Evolutionary conservation across 2,113 vertebrate genomes (phyloP).

Genomic region (Hippotragus niger): DNA sequence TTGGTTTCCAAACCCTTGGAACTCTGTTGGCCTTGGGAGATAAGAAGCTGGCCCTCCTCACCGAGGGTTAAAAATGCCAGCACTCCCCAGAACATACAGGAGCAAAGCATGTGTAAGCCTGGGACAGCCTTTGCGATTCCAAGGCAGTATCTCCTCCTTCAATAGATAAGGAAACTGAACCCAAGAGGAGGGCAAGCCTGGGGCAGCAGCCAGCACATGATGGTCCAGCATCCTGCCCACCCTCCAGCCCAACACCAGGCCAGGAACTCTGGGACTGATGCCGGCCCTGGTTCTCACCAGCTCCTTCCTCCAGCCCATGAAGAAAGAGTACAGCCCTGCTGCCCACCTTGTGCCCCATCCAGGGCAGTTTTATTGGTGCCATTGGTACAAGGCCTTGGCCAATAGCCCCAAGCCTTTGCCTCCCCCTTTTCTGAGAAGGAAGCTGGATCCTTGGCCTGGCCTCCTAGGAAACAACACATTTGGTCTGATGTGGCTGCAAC

Average conservation of each 20-base stretch:
- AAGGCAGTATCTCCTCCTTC: not conserved
- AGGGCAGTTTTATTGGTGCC: constrained; percentile 66
- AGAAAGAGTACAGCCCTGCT: constrained; percentile 17
- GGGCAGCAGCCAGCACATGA: not conserved
- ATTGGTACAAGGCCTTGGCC: constrained; percentile 41
- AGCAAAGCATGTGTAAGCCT: not conserved
- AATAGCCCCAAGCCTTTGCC: constrained; percentile 11
- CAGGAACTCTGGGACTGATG: not conserved
- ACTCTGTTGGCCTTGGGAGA: not conserved
- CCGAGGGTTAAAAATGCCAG: not conserved
- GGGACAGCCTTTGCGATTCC: not conserved
- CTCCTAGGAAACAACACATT: not conserved
- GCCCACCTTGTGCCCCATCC: constrained; percentile 36
- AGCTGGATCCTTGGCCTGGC: not conserved
- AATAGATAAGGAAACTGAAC: not conserved
- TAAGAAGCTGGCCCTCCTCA: not conserved
- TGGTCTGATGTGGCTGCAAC: not conserved
- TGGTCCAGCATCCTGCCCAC: not conserved
- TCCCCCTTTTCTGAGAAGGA: constrained; percentile 1
- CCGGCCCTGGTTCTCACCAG: not conserved
- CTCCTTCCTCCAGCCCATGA: not conserved
- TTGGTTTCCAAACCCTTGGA: not conserved
- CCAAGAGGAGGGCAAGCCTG: not conserved
- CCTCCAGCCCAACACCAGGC: not conserved
- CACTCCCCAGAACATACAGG: not conserved